Evolutionary conservation across 2,888 invertebrate genomes (phyloP).

Genomic region (Drosophila meridionalis): DNA sequence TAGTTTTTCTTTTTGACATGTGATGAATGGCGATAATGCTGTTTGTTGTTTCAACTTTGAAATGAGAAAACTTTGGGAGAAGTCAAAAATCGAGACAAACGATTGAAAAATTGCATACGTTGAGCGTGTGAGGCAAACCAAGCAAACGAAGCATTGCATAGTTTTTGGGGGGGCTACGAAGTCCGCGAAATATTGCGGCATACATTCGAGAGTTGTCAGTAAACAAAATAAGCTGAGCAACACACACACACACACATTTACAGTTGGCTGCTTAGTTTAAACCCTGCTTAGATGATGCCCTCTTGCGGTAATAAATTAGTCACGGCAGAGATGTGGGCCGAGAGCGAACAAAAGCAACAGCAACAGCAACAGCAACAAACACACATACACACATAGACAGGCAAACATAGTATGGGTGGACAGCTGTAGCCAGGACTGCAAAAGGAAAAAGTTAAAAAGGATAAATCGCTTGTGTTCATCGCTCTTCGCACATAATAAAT

Average conservation of each 20-base stretch:
- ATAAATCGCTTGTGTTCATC: constrained; percentile 83
- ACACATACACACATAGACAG: constrained; percentile 18
- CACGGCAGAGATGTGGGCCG: constrained; percentile 69
- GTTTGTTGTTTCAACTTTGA: constrained; percentile 79
- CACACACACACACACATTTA: constrained; percentile 5
- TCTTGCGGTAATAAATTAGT: constrained; percentile 75
- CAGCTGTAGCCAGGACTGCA: constrained; percentile 39
- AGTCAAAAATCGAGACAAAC: constrained; percentile 52
- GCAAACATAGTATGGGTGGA: constrained; percentile 48
- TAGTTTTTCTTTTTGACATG: constrained; percentile 40
- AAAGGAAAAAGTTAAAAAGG: constrained; percentile 81
- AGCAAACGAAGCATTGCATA: constrained; percentile 16
- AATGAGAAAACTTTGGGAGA: constrained; percentile 80
- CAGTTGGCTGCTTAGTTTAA: constrained; percentile 49
- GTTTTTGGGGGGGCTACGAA: not conserved
- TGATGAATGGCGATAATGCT: constrained; percentile 82
- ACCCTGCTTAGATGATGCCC: constrained; percentile 70
- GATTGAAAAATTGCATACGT: constrained; percentile 65
- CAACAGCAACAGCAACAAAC: constrained; percentile 13
- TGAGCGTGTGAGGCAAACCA: constrained; percentile 7
- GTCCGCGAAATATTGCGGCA: constrained; percentile 35
- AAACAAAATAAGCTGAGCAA: constrained; percentile 45
- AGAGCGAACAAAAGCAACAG: constrained; percentile 44
- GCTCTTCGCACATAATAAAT: constrained; percentile 83
- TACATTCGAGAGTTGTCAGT: constrained; percentile 23